These are phyloP conservation scores for Napeogenes sylphis DNA, from an alignment of 2,888 invertebrate species.

Conservation along the genomic window DNA sequence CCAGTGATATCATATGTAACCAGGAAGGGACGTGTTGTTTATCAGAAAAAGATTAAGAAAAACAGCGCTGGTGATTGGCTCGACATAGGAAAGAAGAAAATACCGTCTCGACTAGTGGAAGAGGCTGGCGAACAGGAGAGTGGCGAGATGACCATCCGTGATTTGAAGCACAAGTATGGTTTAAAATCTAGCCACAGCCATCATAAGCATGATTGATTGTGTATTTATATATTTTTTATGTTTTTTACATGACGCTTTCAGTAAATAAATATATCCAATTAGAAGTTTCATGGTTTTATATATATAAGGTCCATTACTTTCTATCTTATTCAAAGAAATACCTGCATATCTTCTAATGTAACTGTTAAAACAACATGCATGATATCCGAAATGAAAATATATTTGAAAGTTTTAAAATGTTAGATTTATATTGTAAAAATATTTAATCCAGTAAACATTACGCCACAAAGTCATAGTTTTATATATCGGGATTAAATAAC, in stretches of 20 bases:
- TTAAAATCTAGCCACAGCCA: constrained; percentile 27
- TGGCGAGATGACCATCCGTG: constrained; percentile 32
- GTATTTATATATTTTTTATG: constrained; percentile 2
- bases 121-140: constrained; percentile 28
- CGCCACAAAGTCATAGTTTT: too few relatives aligned
- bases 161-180: constrained; percentile 32
- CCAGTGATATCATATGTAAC: constrained; percentile 68
- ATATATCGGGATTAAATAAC: too few relatives aligned
- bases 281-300: too few relatives aligned
- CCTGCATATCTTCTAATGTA: too few relatives aligned
- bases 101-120: constrained; percentile 23
- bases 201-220: constrained; percentile 20
- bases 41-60: constrained; percentile 63
- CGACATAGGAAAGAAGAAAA: constrained; percentile 40
- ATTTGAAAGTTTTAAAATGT: too few relatives aligned
- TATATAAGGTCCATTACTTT: too few relatives aligned
- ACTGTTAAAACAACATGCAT: too few relatives aligned
- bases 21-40: constrained; percentile 61
- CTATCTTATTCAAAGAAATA: too few relatives aligned
- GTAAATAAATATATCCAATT: neutral
- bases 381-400: too few relatives aligned
- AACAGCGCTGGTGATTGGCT: constrained; percentile 63
- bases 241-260: constrained; percentile 14
- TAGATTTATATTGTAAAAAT: too few relatives aligned
- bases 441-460: too few relatives aligned